Evolutionary conservation across 2,888 invertebrate genomes (phyloP).

Genomic region (Tipula lateralis): DNA sequence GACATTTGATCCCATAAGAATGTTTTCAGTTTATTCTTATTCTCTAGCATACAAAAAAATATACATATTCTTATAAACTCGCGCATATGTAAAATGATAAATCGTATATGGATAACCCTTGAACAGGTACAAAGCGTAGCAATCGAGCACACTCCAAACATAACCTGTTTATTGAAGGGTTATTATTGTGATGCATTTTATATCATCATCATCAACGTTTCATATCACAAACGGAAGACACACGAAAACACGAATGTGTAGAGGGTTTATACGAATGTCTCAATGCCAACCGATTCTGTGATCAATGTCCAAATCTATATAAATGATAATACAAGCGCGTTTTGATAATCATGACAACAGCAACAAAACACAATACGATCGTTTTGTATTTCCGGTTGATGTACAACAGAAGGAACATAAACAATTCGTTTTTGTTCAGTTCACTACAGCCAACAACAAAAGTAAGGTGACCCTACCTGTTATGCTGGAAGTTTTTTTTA

Average conservation of each 20-base stretch:
- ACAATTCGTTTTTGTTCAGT: not conserved
- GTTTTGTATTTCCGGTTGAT: not conserved
- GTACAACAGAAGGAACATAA: not conserved
- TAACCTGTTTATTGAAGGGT: not conserved
- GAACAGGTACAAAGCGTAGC: not conserved
- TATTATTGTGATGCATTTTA: too few relatives aligned
- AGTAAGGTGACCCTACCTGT: not conserved
- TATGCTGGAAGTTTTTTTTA: not conserved
- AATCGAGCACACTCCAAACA: not conserved
- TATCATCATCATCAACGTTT: not conserved
- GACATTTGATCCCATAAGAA: constrained; percentile 19
- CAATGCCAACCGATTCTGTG: not conserved
- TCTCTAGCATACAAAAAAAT: not conserved
- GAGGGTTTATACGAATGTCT: not conserved
- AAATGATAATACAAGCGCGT: too few relatives aligned
- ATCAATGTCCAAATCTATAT: not conserved
- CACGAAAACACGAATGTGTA: not conserved
- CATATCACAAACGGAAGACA: not conserved
- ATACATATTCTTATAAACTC: not conserved
- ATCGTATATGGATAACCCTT: not conserved
- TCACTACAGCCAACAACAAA: not conserved
- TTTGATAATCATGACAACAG: not conserved
- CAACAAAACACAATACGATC: not conserved
- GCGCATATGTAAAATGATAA: not conserved
- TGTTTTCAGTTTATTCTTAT: not conserved